Base-by-base conservation (phyloP, 2,113 vertebrate species). In the Paedocypris sp. region DNA sequence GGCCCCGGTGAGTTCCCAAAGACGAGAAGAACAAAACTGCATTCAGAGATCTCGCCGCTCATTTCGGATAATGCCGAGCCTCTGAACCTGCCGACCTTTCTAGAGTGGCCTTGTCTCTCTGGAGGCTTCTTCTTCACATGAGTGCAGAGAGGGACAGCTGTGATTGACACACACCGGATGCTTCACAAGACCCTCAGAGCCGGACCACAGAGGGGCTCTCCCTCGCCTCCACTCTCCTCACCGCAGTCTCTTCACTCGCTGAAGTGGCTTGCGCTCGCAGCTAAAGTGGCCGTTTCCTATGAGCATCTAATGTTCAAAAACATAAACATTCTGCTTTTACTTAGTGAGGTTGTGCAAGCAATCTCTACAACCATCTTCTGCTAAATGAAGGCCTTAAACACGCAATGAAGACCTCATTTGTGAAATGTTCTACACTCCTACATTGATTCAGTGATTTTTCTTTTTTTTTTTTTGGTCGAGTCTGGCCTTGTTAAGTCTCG, bases 21-120 rank as follows among this genome's bases (percentile, higher is more conserved):
- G 67, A 64, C 54, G 56, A 61, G 52, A 68, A 71, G 77, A 80
- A 77, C 76, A 77, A 66, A 70, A 61, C 56, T 71, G 67, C 72
- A 71, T 77, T 82, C 68, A 79, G 64, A 79, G 70, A 65, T 77
- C 75, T 69, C 61, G 41, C 39, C 62, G 69, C 79, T 81, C 77
- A 76, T 75, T 69, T 76, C 45, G 69, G 66, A 75, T 73, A 59
- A 82, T 66, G 73, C 65, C 60, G 64, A 29, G 41, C 31, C 41
- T 35, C 25, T 68, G 70, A 68, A 52, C 51, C 36, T 60, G 11
- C 56, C 50, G 54, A 42, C 57, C 47, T 39, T 31, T 58, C 26
- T 38, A 13, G 23, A 49, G 42, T 49, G 64, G 41, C 23, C 19
- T 3, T 7, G 46, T 62, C 41, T 77, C 67, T 79, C 70, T 60